Percentiles rank a stretch among this genome's conserved stretches.
Evolutionary conservation across 2,888 invertebrate species (phyloP).

Genomic region (Lasioglossum vierecki): DNA sequence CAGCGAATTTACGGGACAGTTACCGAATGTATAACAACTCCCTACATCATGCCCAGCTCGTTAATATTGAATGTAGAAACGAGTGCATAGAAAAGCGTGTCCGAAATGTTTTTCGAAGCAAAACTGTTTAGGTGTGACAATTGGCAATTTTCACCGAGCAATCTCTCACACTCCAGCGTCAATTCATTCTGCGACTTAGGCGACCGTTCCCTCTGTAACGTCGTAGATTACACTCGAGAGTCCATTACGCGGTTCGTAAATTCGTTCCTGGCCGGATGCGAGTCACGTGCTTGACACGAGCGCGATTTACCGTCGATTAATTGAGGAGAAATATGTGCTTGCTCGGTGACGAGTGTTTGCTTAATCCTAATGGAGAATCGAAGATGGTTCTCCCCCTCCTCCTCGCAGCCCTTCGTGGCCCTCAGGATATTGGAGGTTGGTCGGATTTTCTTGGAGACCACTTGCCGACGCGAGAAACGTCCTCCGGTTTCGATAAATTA

Average conservation of each 20-base stretch:
- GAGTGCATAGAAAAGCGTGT: not conserved
- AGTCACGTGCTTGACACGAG: constrained; percentile 19
- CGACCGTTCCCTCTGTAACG: not conserved
- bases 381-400: not conserved
- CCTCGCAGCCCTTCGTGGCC: not conserved
- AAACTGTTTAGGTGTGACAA: not conserved
- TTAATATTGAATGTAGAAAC: not conserved
- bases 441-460: not conserved
- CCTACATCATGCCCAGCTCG: not conserved
- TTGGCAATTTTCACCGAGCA: not conserved
- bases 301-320: constrained; percentile 44
- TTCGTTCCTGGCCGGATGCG: constrained; percentile 29
- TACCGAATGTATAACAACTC: not conserved
- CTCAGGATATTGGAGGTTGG: not conserved
- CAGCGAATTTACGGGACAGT: not conserved
- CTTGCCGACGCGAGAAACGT: constrained; percentile 21
- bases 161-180: not conserved
- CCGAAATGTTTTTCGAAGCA: not conserved
- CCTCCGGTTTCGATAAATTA: constrained; percentile 1
- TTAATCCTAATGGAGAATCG: constrained; percentile 26
- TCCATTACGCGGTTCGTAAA: constrained; percentile 33
- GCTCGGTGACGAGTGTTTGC: constrained; percentile 43
- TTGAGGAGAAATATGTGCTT: constrained; percentile 23
- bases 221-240: constrained; percentile 17
- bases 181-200: not conserved